phyloP scores from a whole-genome alignment of 2,113 vertebrate genomes.

The Actinemys pallida region DNA sequence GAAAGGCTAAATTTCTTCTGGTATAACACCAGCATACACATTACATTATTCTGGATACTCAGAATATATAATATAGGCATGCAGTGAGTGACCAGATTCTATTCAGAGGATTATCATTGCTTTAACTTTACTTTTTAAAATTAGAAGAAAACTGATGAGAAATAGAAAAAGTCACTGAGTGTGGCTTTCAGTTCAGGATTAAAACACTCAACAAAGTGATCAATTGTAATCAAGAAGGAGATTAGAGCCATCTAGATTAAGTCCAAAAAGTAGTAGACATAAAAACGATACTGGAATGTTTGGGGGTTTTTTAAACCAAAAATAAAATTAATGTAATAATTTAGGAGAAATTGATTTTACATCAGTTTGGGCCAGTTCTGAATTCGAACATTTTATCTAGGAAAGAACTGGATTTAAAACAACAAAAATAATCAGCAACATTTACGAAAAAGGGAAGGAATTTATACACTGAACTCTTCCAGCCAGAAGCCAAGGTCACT shows the following conservation, averaged over 20 bases:
- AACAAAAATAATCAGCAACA: neutral
- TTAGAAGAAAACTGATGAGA: neutral
- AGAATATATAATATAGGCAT: neutral
- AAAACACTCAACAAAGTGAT: neutral
- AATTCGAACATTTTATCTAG: neutral
- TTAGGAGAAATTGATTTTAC: neutral
- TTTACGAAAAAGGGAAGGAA: neutral
- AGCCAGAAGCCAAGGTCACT: conserved; percentile 49
- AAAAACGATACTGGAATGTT: neutral
- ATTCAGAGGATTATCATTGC: neutral
- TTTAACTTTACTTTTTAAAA: neutral
- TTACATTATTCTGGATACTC: neutral
- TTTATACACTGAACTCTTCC: neutral
- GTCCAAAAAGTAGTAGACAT: neutral
- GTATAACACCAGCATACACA: conserved; percentile 5
- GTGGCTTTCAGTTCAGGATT: neutral
- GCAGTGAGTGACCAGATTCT: neutral
- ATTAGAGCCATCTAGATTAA: neutral
- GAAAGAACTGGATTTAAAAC: neutral
- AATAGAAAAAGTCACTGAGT: neutral
- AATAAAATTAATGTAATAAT: neutral
- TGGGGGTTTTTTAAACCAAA: neutral
- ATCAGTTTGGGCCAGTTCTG: conserved; percentile 25
- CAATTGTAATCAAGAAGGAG: neutral
- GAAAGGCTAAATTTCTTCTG: neutral